phyloP scores from a whole-genome alignment of 2,797 vertebrate species.

The Gorsachius magnificus region DNA sequence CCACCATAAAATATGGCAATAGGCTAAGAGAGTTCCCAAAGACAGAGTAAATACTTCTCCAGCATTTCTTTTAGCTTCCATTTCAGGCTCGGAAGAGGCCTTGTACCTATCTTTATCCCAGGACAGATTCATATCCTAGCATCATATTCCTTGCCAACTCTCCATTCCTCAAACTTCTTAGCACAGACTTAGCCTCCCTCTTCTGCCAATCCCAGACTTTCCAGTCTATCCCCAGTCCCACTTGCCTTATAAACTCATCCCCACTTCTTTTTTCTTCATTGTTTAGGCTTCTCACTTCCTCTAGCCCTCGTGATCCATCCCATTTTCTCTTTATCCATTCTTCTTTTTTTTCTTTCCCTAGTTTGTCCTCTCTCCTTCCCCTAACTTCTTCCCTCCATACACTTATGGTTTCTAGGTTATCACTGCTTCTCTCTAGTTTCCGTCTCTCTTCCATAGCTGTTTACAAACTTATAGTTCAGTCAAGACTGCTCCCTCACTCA shows the following conservation, averaged over 20 bases:
- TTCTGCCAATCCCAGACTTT: not conserved
- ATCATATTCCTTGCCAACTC: not conserved
- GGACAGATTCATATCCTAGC: not conserved
- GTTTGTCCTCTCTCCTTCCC: not conserved
- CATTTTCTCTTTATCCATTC: not conserved
- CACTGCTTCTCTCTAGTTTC: not conserved
- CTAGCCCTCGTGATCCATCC: fast-evolving
- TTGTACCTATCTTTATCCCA: not conserved
- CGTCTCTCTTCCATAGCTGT: not conserved
- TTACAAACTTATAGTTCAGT: not conserved
- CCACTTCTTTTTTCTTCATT: not conserved
- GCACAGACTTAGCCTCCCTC: not conserved
- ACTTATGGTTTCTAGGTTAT: fast-evolving
- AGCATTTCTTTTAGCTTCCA: not conserved
- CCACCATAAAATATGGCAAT: not conserved
- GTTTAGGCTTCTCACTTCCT: not conserved
- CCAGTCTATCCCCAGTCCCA: not conserved
- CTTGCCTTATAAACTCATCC: not conserved
- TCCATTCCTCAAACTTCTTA: not conserved
- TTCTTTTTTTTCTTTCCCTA: not conserved
- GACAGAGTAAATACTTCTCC: not conserved
- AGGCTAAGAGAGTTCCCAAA: not conserved
- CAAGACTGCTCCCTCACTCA: not conserved
- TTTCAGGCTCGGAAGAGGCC: not conserved
- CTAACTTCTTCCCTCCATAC: not conserved